A percentile compares a stretch with the other conserved stretches of the same genome.
phyloP scores from a whole-genome alignment of 2,797 vertebrate species.

The Eospalax fontanierii region DNA sequence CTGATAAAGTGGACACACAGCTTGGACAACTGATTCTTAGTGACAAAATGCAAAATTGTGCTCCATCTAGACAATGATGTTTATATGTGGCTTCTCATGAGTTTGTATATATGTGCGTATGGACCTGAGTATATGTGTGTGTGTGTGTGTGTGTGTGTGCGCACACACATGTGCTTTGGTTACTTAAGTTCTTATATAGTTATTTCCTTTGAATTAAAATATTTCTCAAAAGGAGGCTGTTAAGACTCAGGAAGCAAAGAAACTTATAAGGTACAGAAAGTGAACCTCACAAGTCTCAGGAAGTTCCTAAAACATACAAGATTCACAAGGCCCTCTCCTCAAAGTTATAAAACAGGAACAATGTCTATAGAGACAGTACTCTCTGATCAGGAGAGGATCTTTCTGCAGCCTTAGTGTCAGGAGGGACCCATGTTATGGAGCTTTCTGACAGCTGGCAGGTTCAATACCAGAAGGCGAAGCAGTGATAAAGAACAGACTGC shows the following conservation, averaged over 20 bases:
- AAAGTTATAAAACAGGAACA: neutral
- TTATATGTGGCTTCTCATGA: neutral
- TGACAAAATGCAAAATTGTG: slow-evolving; percentile 13
- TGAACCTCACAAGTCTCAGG: neutral
- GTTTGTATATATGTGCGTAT: neutral
- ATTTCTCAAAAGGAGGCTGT: neutral
- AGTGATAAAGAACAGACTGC: neutral
- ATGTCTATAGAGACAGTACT: too few relatives aligned
- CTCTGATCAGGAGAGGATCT: neutral
- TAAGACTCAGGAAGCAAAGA: neutral
- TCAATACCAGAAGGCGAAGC: neutral
- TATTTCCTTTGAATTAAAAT: neutral
- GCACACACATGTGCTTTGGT: neutral
- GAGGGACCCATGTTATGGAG: neutral
- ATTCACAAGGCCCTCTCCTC: neutral
- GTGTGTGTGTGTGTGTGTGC: neutral
- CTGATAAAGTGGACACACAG: slow-evolving; percentile 22
- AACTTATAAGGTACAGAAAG: neutral
- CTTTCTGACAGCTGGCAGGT: neutral
- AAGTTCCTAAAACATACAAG: neutral
- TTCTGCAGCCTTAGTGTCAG: neutral
- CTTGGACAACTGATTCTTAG: neutral
- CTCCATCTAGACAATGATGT: neutral
- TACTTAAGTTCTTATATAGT: neutral
- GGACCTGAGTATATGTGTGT: neutral